These are phyloP conservation scores for Nipponia nippon DNA, from an alignment of 2,113 vertebrate species.

Conservation along the genomic window DNA sequence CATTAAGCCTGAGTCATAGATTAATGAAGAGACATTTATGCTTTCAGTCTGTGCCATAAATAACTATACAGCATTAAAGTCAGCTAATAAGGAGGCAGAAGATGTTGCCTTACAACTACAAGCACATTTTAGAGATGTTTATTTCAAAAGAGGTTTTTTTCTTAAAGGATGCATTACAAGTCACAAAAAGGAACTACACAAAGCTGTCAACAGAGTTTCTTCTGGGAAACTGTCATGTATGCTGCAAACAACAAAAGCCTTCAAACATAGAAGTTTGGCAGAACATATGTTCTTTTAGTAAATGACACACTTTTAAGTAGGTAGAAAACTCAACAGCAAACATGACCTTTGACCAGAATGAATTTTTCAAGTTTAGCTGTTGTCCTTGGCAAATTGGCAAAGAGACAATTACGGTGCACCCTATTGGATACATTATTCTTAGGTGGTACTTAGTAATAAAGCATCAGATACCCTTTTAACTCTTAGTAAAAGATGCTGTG, in stretches of 20 bases:
- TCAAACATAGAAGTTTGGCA: background rate
- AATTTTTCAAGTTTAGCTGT: background rate
- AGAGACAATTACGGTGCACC: fast-evolving
- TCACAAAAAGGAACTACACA: background rate
- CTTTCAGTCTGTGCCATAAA: slow-evolving; percentile 24
- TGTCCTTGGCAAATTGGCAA: background rate
- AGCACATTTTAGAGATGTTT: background rate
- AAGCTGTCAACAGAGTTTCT: background rate
- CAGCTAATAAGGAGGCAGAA: background rate
- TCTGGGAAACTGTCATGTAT: background rate
- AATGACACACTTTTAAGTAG: background rate
- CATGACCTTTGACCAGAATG: background rate
- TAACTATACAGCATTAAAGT: slow-evolving; percentile 10
- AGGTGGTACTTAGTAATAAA: background rate
- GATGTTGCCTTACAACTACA: background rate
- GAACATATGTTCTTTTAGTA: background rate
- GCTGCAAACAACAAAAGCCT: background rate
- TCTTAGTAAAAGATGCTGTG: background rate
- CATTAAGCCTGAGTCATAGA: slow-evolving; percentile 36
- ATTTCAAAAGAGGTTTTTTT: background rate
- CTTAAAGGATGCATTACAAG: background rate
- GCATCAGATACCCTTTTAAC: background rate
- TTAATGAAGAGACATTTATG: slow-evolving; percentile 46
- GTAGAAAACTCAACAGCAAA: background rate
- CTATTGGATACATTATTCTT: background rate